Evolutionary conservation across 92 coral and sea anemone genomes (phyloP).

Genomic region (Pocillopora grandis): DNA sequence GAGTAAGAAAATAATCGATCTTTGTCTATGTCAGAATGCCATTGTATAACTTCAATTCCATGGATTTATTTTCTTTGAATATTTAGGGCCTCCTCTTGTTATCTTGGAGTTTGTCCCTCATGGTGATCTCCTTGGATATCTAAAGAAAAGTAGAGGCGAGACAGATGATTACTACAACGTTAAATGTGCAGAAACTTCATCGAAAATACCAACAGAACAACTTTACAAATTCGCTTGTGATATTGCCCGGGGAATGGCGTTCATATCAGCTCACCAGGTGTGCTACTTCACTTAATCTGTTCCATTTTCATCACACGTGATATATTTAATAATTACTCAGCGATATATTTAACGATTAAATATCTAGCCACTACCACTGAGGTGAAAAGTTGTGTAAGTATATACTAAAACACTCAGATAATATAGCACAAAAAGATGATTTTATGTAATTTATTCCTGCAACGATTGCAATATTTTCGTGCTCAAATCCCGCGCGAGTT

Average conservation of each 20-base stretch:
- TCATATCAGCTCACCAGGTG: conserved; percentile 28
- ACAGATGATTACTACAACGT: conserved; percentile 51
- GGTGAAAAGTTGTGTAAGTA: too few relatives aligned
- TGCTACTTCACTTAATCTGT: background rate
- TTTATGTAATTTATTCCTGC: too few relatives aligned
- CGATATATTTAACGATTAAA: too few relatives aligned
- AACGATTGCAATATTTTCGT: too few relatives aligned
- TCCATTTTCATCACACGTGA: too few relatives aligned
- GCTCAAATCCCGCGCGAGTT: too few relatives aligned
- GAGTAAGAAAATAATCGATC: too few relatives aligned
- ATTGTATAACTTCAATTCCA: background rate
- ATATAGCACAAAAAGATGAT: too few relatives aligned
- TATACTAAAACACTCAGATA: too few relatives aligned
- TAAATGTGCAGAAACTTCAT: background rate
- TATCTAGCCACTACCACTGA: too few relatives aligned
- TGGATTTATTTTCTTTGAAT: background rate
- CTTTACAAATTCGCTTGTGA: conserved; percentile 38
- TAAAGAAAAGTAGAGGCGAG: conserved; percentile 47
- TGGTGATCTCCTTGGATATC: conserved; percentile 46
- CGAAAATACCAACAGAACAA: conserved; percentile 11
- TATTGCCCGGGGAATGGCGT: conserved; percentile 44
- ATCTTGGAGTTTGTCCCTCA: conserved; percentile 41
- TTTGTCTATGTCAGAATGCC: background rate
- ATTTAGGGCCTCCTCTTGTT: conserved; percentile 37
- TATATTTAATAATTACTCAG: too few relatives aligned